These are phyloP conservation scores for Lacerta agilis DNA, from an alignment of 2,797 vertebrate genomes.

Conservation along the genomic window DNA sequence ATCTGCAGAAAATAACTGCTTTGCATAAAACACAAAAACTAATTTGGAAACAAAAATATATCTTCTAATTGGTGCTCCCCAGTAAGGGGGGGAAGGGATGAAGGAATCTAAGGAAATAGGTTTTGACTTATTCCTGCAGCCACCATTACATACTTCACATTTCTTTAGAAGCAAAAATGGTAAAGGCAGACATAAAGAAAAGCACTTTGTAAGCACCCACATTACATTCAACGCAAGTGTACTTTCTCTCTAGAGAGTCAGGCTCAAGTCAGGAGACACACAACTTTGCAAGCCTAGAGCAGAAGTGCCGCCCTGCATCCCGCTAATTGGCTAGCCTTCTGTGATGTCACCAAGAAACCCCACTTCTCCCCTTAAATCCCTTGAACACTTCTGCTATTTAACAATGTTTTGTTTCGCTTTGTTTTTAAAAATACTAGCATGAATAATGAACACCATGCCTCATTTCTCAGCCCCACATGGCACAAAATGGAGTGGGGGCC, in stretches of 20 bases:
- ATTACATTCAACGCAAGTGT: neutral
- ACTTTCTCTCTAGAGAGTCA: neutral
- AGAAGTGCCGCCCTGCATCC: no score
- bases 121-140: neutral
- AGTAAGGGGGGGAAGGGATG: conserved; percentile 3
- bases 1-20: conserved; percentile 50
- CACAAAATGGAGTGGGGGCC: neutral
- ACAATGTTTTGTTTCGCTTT: neutral
- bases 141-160: neutral
- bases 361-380: neutral
- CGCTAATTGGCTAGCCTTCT: neutral
- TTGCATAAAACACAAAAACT: conserved; percentile 40
- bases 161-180: neutral
- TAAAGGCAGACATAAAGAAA: no score
- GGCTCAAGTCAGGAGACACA: neutral
- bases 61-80: conserved; percentile 37
- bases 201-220: neutral
- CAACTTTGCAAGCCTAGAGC: neutral
- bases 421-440: neutral
- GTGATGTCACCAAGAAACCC: neutral
- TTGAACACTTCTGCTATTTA: neutral
- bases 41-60: neutral
- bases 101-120: neutral
- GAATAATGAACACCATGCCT: neutral
- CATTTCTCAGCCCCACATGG: neutral